Conservation (phyloP, 2,113 vertebrate genomes). For the Pachyramphus minor region DNA sequence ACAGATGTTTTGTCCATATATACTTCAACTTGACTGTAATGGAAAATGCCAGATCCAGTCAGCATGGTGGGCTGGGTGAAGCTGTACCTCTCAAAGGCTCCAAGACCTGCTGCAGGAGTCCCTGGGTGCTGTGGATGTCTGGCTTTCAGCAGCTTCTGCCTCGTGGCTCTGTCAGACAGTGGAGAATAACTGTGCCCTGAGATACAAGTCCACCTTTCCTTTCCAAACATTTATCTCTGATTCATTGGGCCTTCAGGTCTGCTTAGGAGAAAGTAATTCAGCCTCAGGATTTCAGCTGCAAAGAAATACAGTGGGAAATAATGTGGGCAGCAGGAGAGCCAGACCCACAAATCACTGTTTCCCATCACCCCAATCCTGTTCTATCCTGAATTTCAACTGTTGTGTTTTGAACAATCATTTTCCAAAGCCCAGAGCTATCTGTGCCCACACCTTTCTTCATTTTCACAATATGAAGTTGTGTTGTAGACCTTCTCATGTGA, state of each 20-base stretch:
- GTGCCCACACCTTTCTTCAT: background rate
- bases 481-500: background rate
- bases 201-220: background rate
- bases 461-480: background rate
- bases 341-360: background rate
- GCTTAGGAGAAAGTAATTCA: constrained; percentile 35
- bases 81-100: background rate
- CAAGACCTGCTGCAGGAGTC: background rate
- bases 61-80: background rate
- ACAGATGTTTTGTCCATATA: background rate
- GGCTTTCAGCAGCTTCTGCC: background rate
- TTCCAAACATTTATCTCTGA: constrained; percentile 9
- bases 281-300: background rate
- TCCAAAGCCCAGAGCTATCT: background rate
- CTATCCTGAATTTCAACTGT: background rate
- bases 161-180: background rate
- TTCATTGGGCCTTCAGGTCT: constrained; percentile 41
- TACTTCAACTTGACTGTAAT: background rate
- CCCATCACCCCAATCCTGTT: background rate
- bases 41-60: background rate
- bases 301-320: background rate
- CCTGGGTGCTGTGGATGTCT: background rate
- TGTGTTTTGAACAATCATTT: background rate
- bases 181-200: background rate
- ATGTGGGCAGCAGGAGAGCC: constrained; percentile 3